Evolutionary conservation across 35 echinoderm and acorn worm species (phyloP).

Genomic region (Stichopus chloronotus): DNA sequence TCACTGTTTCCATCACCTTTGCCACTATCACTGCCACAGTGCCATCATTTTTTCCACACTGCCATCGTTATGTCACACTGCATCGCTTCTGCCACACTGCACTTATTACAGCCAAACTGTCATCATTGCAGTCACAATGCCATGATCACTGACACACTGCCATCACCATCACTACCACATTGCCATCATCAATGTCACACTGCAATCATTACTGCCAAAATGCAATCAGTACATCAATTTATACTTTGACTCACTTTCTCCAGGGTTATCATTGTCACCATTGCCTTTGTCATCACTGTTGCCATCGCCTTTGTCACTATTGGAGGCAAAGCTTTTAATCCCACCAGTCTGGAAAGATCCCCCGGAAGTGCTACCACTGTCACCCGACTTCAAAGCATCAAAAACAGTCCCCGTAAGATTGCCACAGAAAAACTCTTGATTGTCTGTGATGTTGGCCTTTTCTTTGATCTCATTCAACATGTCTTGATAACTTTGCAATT

Average conservation of each 20-base stretch:
- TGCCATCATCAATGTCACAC: too few species aligned
- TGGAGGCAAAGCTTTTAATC: background rate
- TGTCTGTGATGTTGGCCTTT: conserved; percentile 57
- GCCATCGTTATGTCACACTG: too few species aligned
- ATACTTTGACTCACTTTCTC: background rate
- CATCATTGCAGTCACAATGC: too few species aligned
- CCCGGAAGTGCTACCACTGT: background rate
- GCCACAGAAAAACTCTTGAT: conserved; percentile 64
- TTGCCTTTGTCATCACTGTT: background rate
- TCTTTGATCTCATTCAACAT: conserved; percentile 42
- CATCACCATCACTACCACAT: too few species aligned
- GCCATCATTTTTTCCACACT: too few species aligned
- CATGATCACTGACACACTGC: too few species aligned
- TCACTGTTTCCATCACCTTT: too few species aligned
- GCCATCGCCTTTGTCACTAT: background rate
- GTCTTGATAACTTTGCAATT: conserved; percentile 62
- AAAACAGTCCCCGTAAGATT: conserved; percentile 42
- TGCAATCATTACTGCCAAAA: too few species aligned
- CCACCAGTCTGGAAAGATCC: conserved; percentile 14
- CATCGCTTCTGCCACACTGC: too few species aligned
- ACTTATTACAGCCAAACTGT: too few species aligned
- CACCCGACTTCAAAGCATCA: background rate
- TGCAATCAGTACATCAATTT: background rate
- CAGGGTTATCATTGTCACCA: background rate
- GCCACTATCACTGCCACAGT: too few species aligned